Percentiles rank a stretch among this genome's conserved stretches.
These are phyloP conservation scores for Umimayanthus kanabou DNA, from an alignment of 92 coral and sea anemone genomes.

Conservation along the genomic window DNA sequence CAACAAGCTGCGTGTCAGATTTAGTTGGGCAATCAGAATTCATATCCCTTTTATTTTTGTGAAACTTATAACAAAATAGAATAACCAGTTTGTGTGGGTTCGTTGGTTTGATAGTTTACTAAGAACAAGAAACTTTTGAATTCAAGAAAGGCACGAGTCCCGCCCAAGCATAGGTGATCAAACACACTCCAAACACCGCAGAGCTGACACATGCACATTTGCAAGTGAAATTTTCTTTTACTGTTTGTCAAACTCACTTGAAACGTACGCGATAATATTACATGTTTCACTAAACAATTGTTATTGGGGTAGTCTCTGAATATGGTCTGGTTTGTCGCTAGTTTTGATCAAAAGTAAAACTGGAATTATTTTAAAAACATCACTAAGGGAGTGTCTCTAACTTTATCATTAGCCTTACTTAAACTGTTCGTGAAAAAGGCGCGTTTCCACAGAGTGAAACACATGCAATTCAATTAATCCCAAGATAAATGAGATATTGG, in stretches of 20 bases:
- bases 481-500: neutral
- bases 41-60: neutral
- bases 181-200: neutral
- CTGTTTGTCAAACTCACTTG: constrained; percentile 16
- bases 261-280: constrained; percentile 24
- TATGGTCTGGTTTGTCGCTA: neutral
- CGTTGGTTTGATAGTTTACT: neutral
- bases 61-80: neutral
- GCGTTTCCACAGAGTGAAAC: neutral
- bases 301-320: neutral
- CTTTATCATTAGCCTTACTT: neutral
- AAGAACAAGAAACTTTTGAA: neutral
- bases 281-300: constrained; percentile 1
- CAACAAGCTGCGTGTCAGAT: neutral
- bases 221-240: constrained; percentile 32
- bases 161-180: constrained; percentile 1
- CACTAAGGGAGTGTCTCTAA: neutral
- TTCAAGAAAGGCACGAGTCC: neutral
- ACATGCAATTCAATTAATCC: neutral
- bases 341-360: neutral
- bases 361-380: neutral
- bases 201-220: neutral
- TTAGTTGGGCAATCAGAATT: neutral
- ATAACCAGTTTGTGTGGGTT: neutral
- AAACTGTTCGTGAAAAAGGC: neutral